These are phyloP conservation scores for Lacerta viridis DNA, from an alignment of 2,797 vertebrate species.

Conservation along the genomic window DNA sequence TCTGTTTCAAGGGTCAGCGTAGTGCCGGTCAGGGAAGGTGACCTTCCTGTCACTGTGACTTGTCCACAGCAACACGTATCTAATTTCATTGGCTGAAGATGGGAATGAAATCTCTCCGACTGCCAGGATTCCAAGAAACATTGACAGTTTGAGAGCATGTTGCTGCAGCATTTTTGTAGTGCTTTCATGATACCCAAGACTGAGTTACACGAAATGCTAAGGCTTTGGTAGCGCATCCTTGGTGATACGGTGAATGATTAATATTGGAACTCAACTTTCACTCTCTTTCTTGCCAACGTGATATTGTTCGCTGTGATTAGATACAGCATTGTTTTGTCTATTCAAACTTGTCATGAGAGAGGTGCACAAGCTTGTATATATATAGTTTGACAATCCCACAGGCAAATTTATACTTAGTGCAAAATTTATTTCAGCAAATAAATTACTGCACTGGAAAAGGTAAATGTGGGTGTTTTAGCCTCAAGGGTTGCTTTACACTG, in stretches of 20 bases:
- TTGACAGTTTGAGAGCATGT: background rate
- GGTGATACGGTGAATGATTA: conserved; percentile 13
- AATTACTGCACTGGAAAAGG: background rate
- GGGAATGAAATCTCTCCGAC: background rate
- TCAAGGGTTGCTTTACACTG: conserved; percentile 48
- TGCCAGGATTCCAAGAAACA: background rate
- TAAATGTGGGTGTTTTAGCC: background rate
- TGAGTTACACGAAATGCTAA: background rate
- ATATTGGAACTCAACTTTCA: conserved; percentile 2
- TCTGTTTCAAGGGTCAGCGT: conserved; percentile 17
- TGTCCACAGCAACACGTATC: conserved; percentile 16
- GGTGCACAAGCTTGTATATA: background rate
- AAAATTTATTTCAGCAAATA: background rate
- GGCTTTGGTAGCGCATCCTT: background rate
- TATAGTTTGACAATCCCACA: background rate
- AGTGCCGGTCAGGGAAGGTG: conserved; percentile 24
- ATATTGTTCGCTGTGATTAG: conserved; percentile 20
- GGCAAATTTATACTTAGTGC: background rate
- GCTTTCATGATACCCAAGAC: background rate
- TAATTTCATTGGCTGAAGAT: conserved; percentile 28
- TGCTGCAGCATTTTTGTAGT: background rate
- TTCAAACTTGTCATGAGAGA: conserved; percentile 32
- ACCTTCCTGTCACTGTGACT: conserved; percentile 26
- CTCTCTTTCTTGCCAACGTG: background rate
- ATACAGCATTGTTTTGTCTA: background rate